Conservation (phyloP, 2,113 vertebrate species). For the Riparia riparia region DNA sequence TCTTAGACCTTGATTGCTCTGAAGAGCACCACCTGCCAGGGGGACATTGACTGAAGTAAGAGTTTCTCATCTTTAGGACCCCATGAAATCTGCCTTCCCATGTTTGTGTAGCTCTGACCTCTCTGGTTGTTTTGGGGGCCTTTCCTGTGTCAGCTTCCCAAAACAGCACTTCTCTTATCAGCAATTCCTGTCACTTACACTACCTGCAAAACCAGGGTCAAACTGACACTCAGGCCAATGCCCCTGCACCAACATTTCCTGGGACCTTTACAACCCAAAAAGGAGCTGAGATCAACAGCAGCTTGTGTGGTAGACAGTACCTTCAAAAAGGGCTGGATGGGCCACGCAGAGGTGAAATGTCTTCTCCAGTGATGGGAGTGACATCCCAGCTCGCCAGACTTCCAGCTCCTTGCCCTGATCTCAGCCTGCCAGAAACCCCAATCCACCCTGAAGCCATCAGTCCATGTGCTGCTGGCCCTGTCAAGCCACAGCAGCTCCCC, state of each 20-base stretch:
- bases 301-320: background rate
- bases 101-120: background rate
- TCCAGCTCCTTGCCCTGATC: background rate
- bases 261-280: background rate
- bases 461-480: background rate
- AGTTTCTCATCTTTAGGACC: background rate
- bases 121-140: background rate
- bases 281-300: background rate
- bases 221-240: background rate
- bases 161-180: background rate
- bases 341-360: background rate
- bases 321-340: background rate
- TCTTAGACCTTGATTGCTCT: background rate
- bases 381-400: background rate
- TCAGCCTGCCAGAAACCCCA: background rate
- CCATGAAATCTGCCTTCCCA: background rate
- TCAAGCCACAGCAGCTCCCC: background rate
- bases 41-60: background rate
- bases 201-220: background rate
- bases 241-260: background rate
- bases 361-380: background rate
- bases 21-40: background rate
- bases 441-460: background rate
- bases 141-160: background rate
- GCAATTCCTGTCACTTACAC: background rate